Base-by-base conservation (phyloP, 2,888 invertebrate species). In the Stenotaenia linearis region DNA sequence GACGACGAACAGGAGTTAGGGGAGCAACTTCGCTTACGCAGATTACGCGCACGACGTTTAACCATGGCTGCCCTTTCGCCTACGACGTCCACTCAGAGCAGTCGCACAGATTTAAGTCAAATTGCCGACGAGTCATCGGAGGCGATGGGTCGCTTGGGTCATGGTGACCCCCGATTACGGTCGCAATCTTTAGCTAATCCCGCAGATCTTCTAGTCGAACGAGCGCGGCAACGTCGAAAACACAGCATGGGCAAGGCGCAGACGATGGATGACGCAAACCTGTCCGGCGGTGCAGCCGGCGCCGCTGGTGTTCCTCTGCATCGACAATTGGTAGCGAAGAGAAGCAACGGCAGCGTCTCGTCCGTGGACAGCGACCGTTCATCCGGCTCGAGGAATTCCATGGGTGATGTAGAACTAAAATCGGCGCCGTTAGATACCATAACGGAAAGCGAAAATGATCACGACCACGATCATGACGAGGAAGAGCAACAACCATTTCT, bases 1-100 rank as follows among this genome's bases (percentile, higher is more conserved):
- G 84, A 84, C 45, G 83, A 83, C 69, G 82, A 84, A 18, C 83
- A 83, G 79, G 84, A 84, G 61, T 74, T 84, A 75, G 79, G 79
- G 2, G 81, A 82, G 1, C 84, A 84, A 74, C 81, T 84, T 12
- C 82, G 83, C 30, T 80, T 81, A 12, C 83, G 84, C 15, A 82
- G 83, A n/a, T 78, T 83, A 32, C 82, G 84, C 12, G 83, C 84
- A 4, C 82, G 83, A 7, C 82, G 84, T 10, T 79, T 84, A 69
- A 83, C 83, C 18, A 80, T 82, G 75, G 79, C 83, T 4, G 83
- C 83, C 18, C 81, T 82, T 80, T 82, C 82, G 35, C 81, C 80
- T 18, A 76, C 80, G 10, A 79, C 77, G 18, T 80, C 80, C 2
- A 74, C 61, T 30, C 81, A 81, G 45, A 81, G 81, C 81, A 81